phyloP scores from a whole-genome alignment of 1,140 invertebrate genomes.

The Brachionus rubens region DNA sequence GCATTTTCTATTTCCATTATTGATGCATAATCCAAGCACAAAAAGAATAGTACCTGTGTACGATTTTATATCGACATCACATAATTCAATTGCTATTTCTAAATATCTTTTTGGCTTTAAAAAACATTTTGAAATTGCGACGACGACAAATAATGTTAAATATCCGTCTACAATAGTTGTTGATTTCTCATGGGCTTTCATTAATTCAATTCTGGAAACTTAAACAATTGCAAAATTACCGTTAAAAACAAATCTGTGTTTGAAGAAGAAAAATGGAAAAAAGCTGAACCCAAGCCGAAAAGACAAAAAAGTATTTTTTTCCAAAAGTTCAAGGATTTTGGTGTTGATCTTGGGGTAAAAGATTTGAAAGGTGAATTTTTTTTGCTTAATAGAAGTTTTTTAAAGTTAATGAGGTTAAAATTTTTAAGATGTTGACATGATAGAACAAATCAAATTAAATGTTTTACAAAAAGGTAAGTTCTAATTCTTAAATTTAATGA shows the following conservation, averaged over 20 bases:
- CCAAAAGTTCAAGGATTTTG: background rate
- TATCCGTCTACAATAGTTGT: background rate
- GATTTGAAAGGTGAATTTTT: background rate
- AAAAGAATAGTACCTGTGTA: background rate
- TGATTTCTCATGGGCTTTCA: slow-evolving; percentile 25
- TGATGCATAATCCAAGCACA: background rate
- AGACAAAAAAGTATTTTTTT: slow-evolving; percentile 17
- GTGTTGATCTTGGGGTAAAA: background rate
- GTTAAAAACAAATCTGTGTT: background rate
- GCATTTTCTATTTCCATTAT: slow-evolving; percentile 8
- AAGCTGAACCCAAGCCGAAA: background rate
- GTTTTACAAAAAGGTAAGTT: no score
- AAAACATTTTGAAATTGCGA: background rate
- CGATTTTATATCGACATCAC: slow-evolving; percentile 1
- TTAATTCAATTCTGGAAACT: background rate
- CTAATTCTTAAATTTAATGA: no score
- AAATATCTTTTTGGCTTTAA: background rate
- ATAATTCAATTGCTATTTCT: background rate
- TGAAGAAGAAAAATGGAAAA: slow-evolving; percentile 2
- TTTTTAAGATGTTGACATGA: no score
- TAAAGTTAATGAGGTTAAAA: background rate
- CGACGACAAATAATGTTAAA: background rate
- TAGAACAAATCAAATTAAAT: no score
- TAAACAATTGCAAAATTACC: background rate
- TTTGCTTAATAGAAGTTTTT: no score